phyloP scores from a whole-genome alignment of 2,888 invertebrate species.

The Dasypogon diadema region DNA sequence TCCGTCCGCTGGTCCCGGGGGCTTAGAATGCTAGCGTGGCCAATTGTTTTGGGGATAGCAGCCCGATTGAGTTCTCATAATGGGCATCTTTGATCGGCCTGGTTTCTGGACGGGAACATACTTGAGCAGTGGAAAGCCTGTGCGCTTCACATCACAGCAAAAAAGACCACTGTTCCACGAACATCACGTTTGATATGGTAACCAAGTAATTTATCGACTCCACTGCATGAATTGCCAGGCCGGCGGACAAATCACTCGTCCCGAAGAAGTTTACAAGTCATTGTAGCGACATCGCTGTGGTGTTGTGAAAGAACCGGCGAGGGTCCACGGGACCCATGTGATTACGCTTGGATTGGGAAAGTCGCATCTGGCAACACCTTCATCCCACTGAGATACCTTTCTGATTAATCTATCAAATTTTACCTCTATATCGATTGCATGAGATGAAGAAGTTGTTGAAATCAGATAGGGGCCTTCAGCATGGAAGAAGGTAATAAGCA shows the following conservation, averaged over 20 bases:
- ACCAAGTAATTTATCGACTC: slow-evolving; percentile 39
- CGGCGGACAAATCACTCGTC: slow-evolving; percentile 1
- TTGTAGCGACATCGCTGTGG: too few relatives aligned
- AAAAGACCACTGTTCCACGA: neutral
- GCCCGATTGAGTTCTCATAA: slow-evolving; percentile 42
- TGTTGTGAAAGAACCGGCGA: too few relatives aligned
- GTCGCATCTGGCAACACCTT: slow-evolving; percentile 19
- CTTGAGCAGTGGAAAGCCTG: neutral
- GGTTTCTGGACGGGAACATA: neutral
- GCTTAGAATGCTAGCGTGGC: neutral
- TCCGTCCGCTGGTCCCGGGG: neutral
- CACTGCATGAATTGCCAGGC: slow-evolving; percentile 19
- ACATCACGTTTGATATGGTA: slow-evolving; percentile 29
- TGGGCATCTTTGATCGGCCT: neutral
- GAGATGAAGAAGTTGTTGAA: slow-evolving; percentile 30
- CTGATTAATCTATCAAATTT: slow-evolving; percentile 45
- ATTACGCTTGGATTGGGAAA: neutral
- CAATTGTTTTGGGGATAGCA: slow-evolving; percentile 18
- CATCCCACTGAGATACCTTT: neutral
- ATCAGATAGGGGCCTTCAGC: slow-evolving; percentile 28
- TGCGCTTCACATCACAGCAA: slow-evolving; percentile 9
- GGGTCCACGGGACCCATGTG: neutral
- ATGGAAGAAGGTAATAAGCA: slow-evolving; percentile 40
- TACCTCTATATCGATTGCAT: slow-evolving; percentile 44
- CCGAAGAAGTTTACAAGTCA: too few relatives aligned